Percentiles rank a stretch among this genome's conserved stretches.
Evolutionary conservation across 2,113 vertebrate species (phyloP).

Genomic region (Nasalis larvatus): DNA sequence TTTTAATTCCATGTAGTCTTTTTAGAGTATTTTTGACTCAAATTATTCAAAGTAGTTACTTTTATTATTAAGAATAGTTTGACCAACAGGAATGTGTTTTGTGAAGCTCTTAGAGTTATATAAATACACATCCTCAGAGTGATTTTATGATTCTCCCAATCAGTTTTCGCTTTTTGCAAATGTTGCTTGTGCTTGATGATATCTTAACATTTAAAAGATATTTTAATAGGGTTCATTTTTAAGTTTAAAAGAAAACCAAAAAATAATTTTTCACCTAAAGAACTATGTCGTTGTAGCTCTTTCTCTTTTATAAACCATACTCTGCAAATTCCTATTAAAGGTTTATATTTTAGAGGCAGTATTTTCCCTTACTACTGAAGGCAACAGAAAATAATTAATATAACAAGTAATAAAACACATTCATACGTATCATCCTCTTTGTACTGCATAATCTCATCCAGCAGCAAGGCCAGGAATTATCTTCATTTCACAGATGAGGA

Average conservation of each 20-base stretch:
- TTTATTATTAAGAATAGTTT: conserved; percentile 35
- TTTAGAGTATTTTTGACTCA: conserved; percentile 34
- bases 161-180: background rate
- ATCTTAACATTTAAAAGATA: background rate
- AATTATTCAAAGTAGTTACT: background rate
- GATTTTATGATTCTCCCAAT: background rate
- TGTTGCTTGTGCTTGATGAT: background rate
- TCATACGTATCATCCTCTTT: background rate
- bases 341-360: background rate
- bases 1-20: background rate
- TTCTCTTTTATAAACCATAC: background rate
- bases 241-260: conserved; percentile 11
- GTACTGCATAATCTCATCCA: background rate
- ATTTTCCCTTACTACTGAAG: background rate
- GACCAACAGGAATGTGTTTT: background rate
- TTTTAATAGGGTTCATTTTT: background rate
- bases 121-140: background rate
- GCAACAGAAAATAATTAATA: background rate
- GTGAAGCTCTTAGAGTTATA: background rate
- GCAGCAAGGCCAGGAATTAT: background rate
- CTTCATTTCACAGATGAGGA: conserved; percentile 6
- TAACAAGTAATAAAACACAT: background rate
- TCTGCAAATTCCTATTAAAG: background rate
- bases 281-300: background rate
- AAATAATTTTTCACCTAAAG: background rate